Evolutionary conservation across 2,888 invertebrate genomes (phyloP).

Genomic region (Eupithecia vulgata): DNA sequence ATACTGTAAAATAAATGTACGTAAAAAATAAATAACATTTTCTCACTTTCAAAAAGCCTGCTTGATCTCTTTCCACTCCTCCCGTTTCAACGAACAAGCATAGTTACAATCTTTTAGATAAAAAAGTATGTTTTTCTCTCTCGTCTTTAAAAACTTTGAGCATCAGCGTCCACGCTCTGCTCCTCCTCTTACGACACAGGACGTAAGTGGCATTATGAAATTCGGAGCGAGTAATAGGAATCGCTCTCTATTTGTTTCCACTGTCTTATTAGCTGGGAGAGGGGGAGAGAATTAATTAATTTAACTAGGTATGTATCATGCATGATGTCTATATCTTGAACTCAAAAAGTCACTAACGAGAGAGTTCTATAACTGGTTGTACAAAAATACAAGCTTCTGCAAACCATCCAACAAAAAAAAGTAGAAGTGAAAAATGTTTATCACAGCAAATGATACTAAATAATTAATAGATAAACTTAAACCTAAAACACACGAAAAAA

Average conservation of each 20-base stretch:
- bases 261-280: conserved; percentile 33
- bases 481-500: too few relatives aligned
- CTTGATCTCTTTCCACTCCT: background rate
- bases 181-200: conserved; percentile 34
- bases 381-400: too few relatives aligned
- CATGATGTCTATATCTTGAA: too few relatives aligned
- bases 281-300: conserved; percentile 9
- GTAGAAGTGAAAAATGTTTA: too few relatives aligned
- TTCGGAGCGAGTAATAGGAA: conserved; percentile 44
- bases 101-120: background rate
- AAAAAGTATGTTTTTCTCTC: background rate
- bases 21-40: too few relatives aligned
- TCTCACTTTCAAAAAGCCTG: too few relatives aligned
- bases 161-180: conserved; percentile 27
- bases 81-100: background rate
- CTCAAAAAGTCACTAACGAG: too few relatives aligned
- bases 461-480: too few relatives aligned
- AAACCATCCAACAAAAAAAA: too few relatives aligned
- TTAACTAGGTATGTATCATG: background rate
- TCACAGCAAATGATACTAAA: too few relatives aligned
- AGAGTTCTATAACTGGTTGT: too few relatives aligned
- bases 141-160: conserved; percentile 38
- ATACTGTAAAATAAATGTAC: too few relatives aligned
- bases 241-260: conserved; percentile 32
- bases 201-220: conserved; percentile 51